Evolutionary conservation across 2,888 invertebrate genomes (phyloP).

Genomic region (Blastobasis adustella): DNA sequence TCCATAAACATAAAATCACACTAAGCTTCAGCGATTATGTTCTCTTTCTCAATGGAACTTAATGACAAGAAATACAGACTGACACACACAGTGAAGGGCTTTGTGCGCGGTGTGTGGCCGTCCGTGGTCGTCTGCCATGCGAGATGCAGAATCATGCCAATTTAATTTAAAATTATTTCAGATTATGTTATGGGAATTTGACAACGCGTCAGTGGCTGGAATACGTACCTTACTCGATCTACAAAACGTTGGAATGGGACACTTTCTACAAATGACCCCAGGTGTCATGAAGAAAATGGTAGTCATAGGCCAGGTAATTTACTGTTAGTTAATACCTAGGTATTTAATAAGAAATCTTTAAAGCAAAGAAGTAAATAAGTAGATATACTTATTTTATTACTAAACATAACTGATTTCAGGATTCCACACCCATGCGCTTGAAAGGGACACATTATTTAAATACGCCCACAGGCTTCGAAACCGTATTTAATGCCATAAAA

Average conservation of each 20-base stretch:
- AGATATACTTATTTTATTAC: no score
- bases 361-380: no score
- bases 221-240: conserved; percentile 55
- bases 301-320: conserved; percentile 26
- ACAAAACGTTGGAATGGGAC: conserved; percentile 45
- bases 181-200: conserved; percentile 58
- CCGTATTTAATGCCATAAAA: conserved; percentile 67
- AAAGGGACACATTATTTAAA: conserved; percentile 76
- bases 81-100: no score
- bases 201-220: conserved; percentile 46
- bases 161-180: no score
- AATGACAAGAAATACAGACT: no score
- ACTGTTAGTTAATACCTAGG: background rate
- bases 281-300: conserved; percentile 55
- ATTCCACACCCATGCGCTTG: conserved; percentile 73
- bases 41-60: no score
- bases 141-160: no score
- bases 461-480: conserved; percentile 71
- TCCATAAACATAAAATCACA: no score
- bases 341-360: background rate
- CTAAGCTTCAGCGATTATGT: no score
- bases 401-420: conserved; percentile 44
- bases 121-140: no score
- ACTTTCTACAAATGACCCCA: conserved; percentile 58
- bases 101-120: no score